Base-by-base conservation (phyloP, 1,140 invertebrate species). In the Drosophila punjabiensis region DNA sequence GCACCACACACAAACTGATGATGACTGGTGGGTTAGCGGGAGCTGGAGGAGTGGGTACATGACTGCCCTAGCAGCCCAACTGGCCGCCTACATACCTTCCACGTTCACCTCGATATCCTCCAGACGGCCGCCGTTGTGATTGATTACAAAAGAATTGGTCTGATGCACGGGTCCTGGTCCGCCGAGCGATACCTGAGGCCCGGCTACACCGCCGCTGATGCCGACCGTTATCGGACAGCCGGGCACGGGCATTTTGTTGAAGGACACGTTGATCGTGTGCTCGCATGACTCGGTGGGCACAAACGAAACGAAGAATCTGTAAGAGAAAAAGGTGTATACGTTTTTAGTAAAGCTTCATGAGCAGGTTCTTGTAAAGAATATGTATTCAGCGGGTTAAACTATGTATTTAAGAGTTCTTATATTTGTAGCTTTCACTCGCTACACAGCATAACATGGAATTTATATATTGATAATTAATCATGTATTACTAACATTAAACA, bases 261-360 rank as follows among this genome's bases (percentile, higher is more conserved):
- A 99, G 33, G 98, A 98, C 14, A 99, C 98, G 93, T 98, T 98
- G 76, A 99, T 98, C 39, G 98, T 95, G 93, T 99, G 99, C 93
- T 98, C 97, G 86, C 97, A 97, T 24, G 97, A 96, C 94, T 99
- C 98, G 35, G 97, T 96, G 33, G 98, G 98, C 60, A 98, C 96
- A 93, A 99, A 99, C 76, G 97, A 97, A 59, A 99, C 98, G 56
- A 98, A 98, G 94, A 99, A 99, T 79, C 97, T 96, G 61, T 18
- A 35, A 35, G 16, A 10, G 16, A 28, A 60, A 1, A 14, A n/a
- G 50, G 3, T 39, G 10, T 16, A 32, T 1, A 32, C 13, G 8
- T 13, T 20, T 0, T 37, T 20, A 35, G 18, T 55, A 35, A 35
- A 48, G 13, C 20, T 20, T 6, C 8, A 18, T 5, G 7, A 7